Base-by-base conservation (phyloP, 2,888 invertebrate species). In the Onthophagus sagittarius region DNA sequence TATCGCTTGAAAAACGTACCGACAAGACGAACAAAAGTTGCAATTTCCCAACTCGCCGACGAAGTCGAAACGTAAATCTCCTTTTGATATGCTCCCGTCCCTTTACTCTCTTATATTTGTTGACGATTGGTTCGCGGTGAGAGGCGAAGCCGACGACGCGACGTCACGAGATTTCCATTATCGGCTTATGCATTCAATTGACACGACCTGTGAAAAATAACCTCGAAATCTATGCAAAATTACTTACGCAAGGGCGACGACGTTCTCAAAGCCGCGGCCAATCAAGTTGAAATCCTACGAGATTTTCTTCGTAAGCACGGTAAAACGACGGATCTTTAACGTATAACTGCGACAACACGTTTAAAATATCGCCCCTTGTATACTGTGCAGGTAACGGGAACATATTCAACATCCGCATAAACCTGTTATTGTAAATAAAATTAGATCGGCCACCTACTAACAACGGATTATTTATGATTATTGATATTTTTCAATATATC, bases 161-260 rank as follows among this genome's bases (percentile, higher is more conserved):
- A 23, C 23, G 33, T 33, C 39, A 14, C 33, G 33, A 63, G 33
- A 71, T 71, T 65, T 71, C 71, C 73, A 74, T 70, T 72, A 72
- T 67, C 74, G 72, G 67, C 69, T 72, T 72, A 65, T 67, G 74
- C 74, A 63, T 70, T 74, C 74, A 72, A 74, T 74, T 74, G 74
- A 74, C 74, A 74, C 72, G 67, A 72, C 72, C 65, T 62, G 72
- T 74, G 74, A 74, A 74, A 74, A 74, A 74, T 74, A 74, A 74
- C 74, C 72, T 72, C 71, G 70, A 70, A 74, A 74, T 74, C 74
- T 74, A 74, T 74, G 74, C 72, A 39, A 70, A 74, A 74, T 74
- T 74, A 74, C 72, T 72, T 72, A 70, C 71, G 62, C 31, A 32
- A 23, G 67, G 67, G 23, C 31, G 15, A 23, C 69, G 72, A 70